A percentile compares a stretch with the other conserved stretches of the same genome.
Conservation (phyloP, 2,113 vertebrate genomes). For the Meriones unguiculatus region DNA sequence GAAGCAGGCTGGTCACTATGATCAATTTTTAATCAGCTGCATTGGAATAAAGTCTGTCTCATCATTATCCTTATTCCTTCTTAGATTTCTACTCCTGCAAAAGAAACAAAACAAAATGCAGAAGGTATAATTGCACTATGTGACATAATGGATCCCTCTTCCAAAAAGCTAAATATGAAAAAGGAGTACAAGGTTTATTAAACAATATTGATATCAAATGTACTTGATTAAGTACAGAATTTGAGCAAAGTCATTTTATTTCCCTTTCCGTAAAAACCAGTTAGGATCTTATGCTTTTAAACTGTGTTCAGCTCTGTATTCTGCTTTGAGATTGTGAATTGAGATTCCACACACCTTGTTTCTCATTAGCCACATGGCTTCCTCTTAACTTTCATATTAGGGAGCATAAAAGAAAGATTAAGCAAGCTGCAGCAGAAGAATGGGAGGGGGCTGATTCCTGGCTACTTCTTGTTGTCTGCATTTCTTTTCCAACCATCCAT, state of each 20-base stretch:
- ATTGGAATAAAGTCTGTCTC: conserved; percentile 25
- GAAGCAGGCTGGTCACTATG: conserved; percentile 44
- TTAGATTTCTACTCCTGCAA: conserved; percentile 41
- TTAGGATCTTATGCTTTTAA: conserved; percentile 1
- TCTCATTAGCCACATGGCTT: not conserved
- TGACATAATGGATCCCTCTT: not conserved
- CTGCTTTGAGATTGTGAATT: not conserved
- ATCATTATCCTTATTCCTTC: conserved; percentile 32
- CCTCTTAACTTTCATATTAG: not conserved
- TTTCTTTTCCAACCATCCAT: not conserved
- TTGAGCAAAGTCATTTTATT: not conserved
- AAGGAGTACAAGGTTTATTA: not conserved
- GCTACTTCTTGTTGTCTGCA: not conserved
- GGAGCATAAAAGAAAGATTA: not conserved
- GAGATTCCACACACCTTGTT: not conserved
- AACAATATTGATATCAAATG: not conserved
- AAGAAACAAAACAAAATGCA: not conserved
- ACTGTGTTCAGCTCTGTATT: not conserved
- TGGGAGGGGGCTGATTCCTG: not conserved
- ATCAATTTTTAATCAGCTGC: conserved; percentile 62
- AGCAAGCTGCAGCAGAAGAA: not conserved
- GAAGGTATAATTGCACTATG: not conserved
- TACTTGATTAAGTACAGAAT: not conserved
- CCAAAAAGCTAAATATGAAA: conserved; percentile 24
- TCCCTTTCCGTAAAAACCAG: not conserved